Evolutionary conservation across 2,797 vertebrate genomes (phyloP).

Genomic region (Rhabdophis nuchalis): DNA sequence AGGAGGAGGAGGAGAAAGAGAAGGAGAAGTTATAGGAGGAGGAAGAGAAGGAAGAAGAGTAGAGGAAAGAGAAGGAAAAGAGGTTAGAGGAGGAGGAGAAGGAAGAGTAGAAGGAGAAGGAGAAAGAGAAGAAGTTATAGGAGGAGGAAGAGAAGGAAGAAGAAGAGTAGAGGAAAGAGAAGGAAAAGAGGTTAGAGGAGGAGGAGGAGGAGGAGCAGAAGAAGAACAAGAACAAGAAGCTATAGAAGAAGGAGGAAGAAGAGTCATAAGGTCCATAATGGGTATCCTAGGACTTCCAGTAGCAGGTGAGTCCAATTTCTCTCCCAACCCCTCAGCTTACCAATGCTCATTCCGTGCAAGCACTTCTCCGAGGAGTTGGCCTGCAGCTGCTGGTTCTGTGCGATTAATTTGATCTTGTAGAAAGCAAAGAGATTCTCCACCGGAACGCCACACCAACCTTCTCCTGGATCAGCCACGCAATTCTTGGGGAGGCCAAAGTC

Average conservation of each 20-base stretch:
- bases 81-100: no score
- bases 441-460: not conserved
- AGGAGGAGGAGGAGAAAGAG: no score
- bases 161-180: no score
- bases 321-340: not conserved
- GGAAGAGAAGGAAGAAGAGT: no score
- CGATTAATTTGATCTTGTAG: constrained; percentile 26
- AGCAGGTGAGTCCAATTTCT: not conserved
- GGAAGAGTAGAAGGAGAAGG: no score
- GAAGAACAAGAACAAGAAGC: no score
- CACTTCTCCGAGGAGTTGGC: constrained; percentile 8
- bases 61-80: no score
- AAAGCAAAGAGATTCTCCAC: constrained; percentile 25
- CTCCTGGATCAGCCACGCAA: not conserved
- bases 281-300: not conserved
- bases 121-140: no score
- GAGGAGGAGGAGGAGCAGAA: not conserved
- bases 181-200: no score
- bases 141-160: no score
- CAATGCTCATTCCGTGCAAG: constrained; percentile 19
- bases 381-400: not conserved
- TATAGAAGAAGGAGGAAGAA: not conserved
- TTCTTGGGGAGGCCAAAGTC: not conserved
- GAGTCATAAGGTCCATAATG: not conserved
- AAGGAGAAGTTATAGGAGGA: no score